These are phyloP conservation scores for Vollenhovia emeryi DNA, from an alignment of 1,140 invertebrate species.

Conservation along the genomic window DNA sequence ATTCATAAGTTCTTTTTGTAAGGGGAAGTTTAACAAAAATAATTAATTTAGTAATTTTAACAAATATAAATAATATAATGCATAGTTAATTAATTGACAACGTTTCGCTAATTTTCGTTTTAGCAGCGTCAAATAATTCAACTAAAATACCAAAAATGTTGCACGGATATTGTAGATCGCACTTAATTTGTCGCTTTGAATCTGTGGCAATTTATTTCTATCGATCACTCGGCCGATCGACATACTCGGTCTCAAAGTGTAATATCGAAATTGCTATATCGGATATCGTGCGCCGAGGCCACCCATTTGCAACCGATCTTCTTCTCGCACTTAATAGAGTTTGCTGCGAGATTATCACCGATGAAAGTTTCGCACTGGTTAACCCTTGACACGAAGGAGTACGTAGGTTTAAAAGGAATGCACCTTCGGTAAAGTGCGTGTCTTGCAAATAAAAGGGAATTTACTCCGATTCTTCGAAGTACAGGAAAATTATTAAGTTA, in stretches of 20 bases:
- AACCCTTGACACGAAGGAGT: conserved; percentile 41
- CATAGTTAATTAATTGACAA: background rate
- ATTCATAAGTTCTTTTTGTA: background rate
- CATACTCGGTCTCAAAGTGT: background rate
- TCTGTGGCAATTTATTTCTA: conserved; percentile 13
- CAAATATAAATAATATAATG: background rate
- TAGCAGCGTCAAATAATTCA: background rate
- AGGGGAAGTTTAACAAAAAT: background rate
- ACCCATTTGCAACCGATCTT: conserved; percentile 44
- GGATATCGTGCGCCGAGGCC: conserved; percentile 7
- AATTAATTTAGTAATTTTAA: background rate
- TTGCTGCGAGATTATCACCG: conserved; percentile 46
- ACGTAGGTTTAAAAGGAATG: conserved; percentile 28
- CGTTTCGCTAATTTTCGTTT: background rate
- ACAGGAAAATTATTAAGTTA: background rate
- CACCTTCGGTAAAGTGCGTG: background rate
- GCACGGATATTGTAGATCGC: background rate
- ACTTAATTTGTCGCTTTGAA: background rate
- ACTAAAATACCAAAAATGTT: background rate
- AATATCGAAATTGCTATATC: conserved; percentile 42
- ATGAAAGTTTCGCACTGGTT: conserved; percentile 35
- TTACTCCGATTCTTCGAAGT: background rate
- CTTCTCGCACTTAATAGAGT: conserved; percentile 47
- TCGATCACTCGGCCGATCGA: background rate
- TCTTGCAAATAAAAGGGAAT: background rate